Conservation (phyloP, 2,113 vertebrate genomes). For the Bos javanicus region DNA sequence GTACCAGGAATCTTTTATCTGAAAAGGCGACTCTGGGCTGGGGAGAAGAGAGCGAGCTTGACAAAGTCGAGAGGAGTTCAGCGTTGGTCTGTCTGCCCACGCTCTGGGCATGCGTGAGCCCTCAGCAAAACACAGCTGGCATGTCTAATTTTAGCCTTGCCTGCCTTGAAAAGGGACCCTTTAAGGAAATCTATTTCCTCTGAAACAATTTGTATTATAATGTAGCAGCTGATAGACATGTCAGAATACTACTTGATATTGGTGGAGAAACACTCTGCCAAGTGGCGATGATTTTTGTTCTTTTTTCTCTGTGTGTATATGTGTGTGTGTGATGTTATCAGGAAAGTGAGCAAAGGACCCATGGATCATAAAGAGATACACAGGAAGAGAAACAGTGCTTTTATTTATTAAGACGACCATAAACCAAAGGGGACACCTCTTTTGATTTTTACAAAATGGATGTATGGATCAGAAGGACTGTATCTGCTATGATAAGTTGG, state of each 20-base stretch:
- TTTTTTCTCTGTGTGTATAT: not conserved
- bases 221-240: slow-evolving; percentile 79
- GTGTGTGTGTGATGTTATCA: not conserved
- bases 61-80: slow-evolving; percentile 51
- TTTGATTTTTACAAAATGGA: not conserved
- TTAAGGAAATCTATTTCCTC: slow-evolving; percentile 79
- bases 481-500: not conserved
- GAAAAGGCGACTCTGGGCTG: not conserved
- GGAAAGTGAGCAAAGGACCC: slow-evolving; percentile 53
- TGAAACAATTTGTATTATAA: slow-evolving; percentile 81
- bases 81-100: slow-evolving; percentile 76
- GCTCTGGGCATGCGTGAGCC: slow-evolving; percentile 79
- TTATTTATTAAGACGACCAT: slow-evolving; percentile 9
- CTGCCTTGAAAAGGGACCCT: slow-evolving; percentile 81
- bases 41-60: slow-evolving; percentile 48
- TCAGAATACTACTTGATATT: slow-evolving; percentile 65
- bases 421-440: not conserved
- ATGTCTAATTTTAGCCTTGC: slow-evolving; percentile 82
- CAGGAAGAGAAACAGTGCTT: not conserved
- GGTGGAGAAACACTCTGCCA: slow-evolving; percentile 62
- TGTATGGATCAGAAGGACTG: not conserved
- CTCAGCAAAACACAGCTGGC: slow-evolving; percentile 85
- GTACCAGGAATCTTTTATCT: not conserved
- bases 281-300: slow-evolving; percentile 50
- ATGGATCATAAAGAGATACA: slow-evolving; percentile 42